phyloP scores from a whole-genome alignment of 2,113 vertebrate species.

The Neomonachus schauinslandi region DNA sequence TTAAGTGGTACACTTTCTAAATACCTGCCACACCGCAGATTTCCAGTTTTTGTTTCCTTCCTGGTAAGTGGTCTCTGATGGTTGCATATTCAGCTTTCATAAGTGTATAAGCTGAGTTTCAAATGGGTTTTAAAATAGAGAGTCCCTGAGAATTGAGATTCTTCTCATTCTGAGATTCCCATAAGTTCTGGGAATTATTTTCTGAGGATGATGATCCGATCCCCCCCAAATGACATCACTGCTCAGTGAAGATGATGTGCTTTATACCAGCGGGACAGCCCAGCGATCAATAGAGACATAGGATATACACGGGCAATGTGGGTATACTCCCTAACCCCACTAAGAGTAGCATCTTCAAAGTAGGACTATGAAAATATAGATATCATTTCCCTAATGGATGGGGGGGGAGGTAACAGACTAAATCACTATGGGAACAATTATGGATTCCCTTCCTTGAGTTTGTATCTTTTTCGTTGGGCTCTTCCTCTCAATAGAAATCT shows the following conservation, averaged over 20 bases:
- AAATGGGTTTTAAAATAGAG: background rate
- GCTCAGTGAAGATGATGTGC: background rate
- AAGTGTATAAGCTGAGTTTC: background rate
- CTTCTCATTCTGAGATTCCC: background rate
- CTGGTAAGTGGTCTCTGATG: background rate
- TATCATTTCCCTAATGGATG: background rate
- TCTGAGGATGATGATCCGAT: background rate
- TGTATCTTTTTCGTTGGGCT: background rate
- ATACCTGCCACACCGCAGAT: background rate
- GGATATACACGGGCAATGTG: background rate
- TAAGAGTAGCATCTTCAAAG: background rate
- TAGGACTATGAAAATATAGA: background rate
- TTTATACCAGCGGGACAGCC: background rate
- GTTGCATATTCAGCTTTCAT: background rate
- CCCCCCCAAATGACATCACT: background rate
- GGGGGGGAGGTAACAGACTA: background rate
- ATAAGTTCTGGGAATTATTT: background rate
- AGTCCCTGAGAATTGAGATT: background rate
- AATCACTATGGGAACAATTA: conserved; percentile 26
- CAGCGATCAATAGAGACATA: background rate
- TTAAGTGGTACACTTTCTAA: background rate
- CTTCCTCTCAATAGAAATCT: conserved; percentile 17
- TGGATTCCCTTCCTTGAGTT: background rate
- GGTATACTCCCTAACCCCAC: background rate
- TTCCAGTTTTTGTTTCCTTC: background rate